phyloP scores from a whole-genome alignment of 2,113 vertebrate genomes.

The Himantopus leucocephalus region DNA sequence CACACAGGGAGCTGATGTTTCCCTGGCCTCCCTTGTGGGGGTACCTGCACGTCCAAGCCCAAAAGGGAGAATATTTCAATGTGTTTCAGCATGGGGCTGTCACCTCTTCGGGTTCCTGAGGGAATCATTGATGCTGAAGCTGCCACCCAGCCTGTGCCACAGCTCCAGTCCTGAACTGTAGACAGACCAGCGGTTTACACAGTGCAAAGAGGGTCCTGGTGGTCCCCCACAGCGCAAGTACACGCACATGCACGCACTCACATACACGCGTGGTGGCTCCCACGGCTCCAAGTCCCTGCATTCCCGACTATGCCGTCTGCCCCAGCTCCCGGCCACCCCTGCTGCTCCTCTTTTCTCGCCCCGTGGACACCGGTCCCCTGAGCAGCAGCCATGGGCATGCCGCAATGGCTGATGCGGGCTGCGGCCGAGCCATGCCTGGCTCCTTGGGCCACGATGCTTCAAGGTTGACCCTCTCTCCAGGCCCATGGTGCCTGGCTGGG shows the following conservation, averaged over 20 bases:
- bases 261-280: background rate
- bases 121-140: background rate
- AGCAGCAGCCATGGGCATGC: background rate
- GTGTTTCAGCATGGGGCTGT: accelerated
- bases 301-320: accelerated
- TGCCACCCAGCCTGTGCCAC: background rate
- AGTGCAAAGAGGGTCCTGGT: background rate
- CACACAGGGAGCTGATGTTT: accelerated
- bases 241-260: accelerated
- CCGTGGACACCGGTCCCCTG: accelerated
- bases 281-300: background rate
- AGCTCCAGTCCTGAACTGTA: background rate
- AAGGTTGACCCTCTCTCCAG: background rate
- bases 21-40: background rate
- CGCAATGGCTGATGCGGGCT: accelerated
- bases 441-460: too few species aligned
- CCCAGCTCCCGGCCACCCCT: background rate
- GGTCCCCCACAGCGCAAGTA: background rate
- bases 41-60: background rate
- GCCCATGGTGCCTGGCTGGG: accelerated
- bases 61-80: background rate
- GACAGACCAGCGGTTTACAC: accelerated
- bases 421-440: background rate
- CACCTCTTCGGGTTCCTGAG: background rate
- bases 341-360: background rate